Base-by-base conservation (phyloP, 2,888 invertebrate species). In the Drosophila dives region DNA sequence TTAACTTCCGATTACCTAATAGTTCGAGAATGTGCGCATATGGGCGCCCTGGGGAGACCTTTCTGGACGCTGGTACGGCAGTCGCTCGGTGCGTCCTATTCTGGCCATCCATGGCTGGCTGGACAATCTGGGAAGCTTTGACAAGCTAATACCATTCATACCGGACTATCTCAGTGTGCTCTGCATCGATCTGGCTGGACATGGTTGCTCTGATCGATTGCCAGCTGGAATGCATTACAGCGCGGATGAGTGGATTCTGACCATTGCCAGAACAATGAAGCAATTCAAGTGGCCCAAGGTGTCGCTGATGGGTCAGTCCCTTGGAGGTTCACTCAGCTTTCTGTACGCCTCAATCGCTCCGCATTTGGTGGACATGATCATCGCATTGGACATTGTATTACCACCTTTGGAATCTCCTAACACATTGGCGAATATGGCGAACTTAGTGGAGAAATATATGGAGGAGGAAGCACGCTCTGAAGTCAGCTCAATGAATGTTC, bases 41-140 rank as follows among this genome's bases (percentile, higher is more conserved):
- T 94, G 94, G 56, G 94, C 95, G 0, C 94, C 95, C 50, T 96
- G 95, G 95, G 96, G 96, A 0, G 94, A 95, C 78, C 83, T 96
- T 17, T 93, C 95, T 3, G 96, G 94, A 0, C 96, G 95, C 89
- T 94, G 95, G 93, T 96, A 96, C 95, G 96, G 96, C 34, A 93
- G 93, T 33, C 94, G 94, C 65, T 92, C 94, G 62, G 93, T 94
- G 36, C 93, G 95, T 63, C 96, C 96, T 0, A 94, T 96, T 45
- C 87, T 97, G 48, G 95, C 95, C 0, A 79, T 96, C 0, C 97
- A 97, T 86, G 97, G 96, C 0, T 96, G 96, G 96, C 95, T 95
- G 92, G 96, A 97, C 92, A 97, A 96, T 87, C 95, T 95, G 26
- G 95, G 95, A 23, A 94, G 95, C 0, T 97, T 96, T 93, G 96